These are phyloP conservation scores for Ariopsis seemanni DNA, from an alignment of 2,113 vertebrate genomes.

Conservation along the genomic window DNA sequence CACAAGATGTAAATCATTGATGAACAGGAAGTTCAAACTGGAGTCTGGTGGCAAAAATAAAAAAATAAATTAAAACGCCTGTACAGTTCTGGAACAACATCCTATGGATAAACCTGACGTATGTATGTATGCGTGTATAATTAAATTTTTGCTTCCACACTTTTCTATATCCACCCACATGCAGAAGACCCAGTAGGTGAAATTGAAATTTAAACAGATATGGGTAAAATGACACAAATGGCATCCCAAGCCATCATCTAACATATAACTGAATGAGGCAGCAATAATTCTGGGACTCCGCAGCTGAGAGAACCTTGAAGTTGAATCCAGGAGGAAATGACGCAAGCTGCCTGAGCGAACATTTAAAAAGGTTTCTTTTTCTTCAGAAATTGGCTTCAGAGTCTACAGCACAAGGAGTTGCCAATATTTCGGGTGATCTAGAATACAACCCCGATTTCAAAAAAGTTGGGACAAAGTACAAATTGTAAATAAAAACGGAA, in stretches of 20 bases:
- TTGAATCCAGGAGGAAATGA: conserved; percentile 1
- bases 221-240: conserved; percentile 8
- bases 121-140: neutral
- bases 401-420: neutral
- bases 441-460: too few relatives aligned
- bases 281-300: conserved; percentile 16
- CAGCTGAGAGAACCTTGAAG: conserved; percentile 28
- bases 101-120: too few relatives aligned
- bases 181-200: neutral
- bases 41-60: too few relatives aligned
- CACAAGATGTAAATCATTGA: neutral
- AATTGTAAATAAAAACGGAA: too few relatives aligned
- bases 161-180: neutral
- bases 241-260: neutral
- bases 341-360: neutral
- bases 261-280: conserved; percentile 33
- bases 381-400: neutral
- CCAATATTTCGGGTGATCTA: neutral
- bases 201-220: neutral
- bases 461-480: too few relatives aligned
- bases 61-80: too few relatives aligned
- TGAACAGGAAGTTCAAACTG: neutral
- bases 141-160: neutral
- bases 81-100: too few relatives aligned
- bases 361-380: neutral